Conservation (phyloP, 2,797 vertebrate species). For the Acridotheres tristis region DNA sequence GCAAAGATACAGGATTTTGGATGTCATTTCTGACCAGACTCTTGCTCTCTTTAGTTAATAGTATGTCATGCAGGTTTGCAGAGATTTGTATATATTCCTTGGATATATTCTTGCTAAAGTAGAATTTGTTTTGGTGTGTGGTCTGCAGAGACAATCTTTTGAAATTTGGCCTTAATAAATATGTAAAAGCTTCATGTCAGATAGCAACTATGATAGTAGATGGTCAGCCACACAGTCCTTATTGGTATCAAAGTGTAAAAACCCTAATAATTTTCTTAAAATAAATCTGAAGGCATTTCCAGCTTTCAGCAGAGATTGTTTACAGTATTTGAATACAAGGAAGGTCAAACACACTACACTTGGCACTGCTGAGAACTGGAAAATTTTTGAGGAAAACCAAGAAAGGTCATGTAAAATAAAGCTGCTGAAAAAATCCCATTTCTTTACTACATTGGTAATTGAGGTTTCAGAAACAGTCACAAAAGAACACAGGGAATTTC, state of each 20-base stretch:
- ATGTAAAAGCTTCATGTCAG: background rate
- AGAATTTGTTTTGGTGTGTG: background rate
- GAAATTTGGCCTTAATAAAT: background rate
- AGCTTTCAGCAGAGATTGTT: background rate
- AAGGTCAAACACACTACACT: background rate
- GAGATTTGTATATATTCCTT: background rate
- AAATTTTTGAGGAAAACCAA: background rate
- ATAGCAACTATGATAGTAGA: background rate
- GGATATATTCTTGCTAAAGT: background rate
- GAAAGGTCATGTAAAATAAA: background rate
- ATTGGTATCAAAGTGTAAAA: background rate
- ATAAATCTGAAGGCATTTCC: background rate
- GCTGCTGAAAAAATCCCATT: background rate
- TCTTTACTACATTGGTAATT: background rate
- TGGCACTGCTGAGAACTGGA: background rate
- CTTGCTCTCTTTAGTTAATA: background rate
- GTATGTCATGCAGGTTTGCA: background rate
- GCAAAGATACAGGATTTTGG: background rate
- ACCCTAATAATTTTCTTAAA: background rate
- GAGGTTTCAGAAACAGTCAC: constrained; percentile 31
- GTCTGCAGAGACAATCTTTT: background rate
- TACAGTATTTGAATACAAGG: background rate
- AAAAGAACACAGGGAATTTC: constrained; percentile 15
- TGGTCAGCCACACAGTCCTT: background rate
- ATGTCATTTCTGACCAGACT: background rate